These are phyloP conservation scores for Tribolium castaneum DNA, from an alignment of 1,140 invertebrate species.

Conservation along the genomic window DNA sequence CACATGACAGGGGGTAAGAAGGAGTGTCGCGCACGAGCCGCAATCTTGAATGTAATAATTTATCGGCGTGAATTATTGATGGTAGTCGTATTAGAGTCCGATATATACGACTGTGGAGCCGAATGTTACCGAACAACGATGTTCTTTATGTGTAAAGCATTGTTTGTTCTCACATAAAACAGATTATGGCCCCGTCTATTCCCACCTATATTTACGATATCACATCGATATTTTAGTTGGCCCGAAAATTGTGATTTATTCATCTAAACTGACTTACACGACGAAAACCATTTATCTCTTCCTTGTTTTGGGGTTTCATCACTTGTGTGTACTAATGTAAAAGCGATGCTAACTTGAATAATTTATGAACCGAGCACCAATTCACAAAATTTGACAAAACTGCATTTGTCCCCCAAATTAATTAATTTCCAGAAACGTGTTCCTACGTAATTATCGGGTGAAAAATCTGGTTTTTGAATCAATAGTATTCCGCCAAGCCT, in stretches of 20 bases:
- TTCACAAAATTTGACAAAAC: background rate
- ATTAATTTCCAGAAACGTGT: too few relatives aligned
- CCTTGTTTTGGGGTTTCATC: background rate
- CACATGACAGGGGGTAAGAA: background rate
- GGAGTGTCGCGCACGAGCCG: conserved; percentile 25
- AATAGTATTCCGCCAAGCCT: background rate
- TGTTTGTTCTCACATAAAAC: conserved; percentile 47
- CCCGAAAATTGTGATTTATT: conserved; percentile 25
- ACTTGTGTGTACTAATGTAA: background rate
- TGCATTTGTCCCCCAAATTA: background rate
- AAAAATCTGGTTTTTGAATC: background rate
- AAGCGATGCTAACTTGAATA: background rate
- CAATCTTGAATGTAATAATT: conserved; percentile 46
- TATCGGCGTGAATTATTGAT: conserved; percentile 46
- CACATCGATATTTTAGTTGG: conserved; percentile 41
- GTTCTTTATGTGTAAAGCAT: conserved; percentile 47
- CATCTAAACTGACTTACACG: conserved; percentile 8
- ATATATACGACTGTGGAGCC: conserved; percentile 28
- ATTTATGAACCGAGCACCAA: background rate
- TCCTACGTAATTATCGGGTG: too few relatives aligned
- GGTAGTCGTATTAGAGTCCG: conserved; percentile 34
- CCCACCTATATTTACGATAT: conserved; percentile 39
- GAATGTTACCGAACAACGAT: conserved; percentile 34
- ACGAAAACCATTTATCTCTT: background rate
- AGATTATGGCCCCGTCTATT: conserved; percentile 37